Conservation (phyloP, 1,140 invertebrate species). For the Epicauta chinensis region DNA sequence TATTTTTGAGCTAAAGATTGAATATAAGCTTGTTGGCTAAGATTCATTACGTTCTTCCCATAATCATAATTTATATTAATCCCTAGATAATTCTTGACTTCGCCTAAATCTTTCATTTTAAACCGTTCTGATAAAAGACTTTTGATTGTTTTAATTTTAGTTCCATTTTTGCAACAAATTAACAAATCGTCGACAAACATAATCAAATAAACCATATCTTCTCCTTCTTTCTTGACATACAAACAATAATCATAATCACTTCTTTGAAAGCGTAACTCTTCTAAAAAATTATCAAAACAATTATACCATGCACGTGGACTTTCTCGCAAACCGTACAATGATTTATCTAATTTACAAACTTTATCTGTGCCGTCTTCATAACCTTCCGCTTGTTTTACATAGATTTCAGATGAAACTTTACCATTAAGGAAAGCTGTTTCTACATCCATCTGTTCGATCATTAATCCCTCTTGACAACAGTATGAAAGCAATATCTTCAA, state of each 20-base stretch:
- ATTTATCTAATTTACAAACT: slow-evolving; percentile 10
- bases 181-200: slow-evolving; percentile 14
- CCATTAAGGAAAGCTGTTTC: slow-evolving; percentile 32
- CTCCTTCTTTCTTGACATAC: slow-evolving; percentile 7
- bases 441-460: slow-evolving; percentile 23
- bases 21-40: background rate
- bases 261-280: slow-evolving; percentile 5
- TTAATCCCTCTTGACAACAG: slow-evolving; percentile 10
- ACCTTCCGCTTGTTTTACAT: too few species aligned
- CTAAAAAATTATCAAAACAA: slow-evolving; percentile 27
- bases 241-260: slow-evolving; percentile 21
- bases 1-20: background rate
- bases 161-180: background rate
- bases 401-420: slow-evolving; percentile 22
- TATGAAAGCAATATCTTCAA: slow-evolving; percentile 28
- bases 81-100: background rate
- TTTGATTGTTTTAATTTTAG: background rate
- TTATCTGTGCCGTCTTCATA: too few species aligned
- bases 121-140: background rate
- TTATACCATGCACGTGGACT: slow-evolving; percentile 35
- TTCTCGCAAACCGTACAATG: slow-evolving; percentile 33
- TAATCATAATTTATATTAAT: background rate
- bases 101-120: background rate
- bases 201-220: slow-evolving; percentile 1
- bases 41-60: background rate